Percentiles rank a stretch among this genome's conserved stretches.
These are phyloP conservation scores for Macrophya alboannulata DNA, from an alignment of 2,888 invertebrate species.

Conservation along the genomic window DNA sequence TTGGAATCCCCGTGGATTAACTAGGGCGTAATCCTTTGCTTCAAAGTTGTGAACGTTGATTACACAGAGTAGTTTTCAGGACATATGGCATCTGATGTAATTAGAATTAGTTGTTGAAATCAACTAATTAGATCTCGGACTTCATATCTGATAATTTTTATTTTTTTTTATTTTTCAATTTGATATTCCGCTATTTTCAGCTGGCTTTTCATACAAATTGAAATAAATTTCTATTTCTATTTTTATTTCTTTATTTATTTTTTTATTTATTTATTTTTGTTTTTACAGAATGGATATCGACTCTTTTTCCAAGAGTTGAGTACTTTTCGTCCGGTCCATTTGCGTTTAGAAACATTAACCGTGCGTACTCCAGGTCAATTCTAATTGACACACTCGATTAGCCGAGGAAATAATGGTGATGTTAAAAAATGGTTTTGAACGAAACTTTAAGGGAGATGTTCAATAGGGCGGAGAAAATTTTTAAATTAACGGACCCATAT, in stretches of 20 bases:
- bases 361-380: conserved; percentile 36
- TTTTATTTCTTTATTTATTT: neutral
- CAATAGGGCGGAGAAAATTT: neutral
- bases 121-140: neutral
- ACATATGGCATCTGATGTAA: conserved; percentile 23
- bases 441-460: neutral
- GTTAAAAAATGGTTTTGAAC: conserved; percentile 30
- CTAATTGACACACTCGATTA: conserved; percentile 52
- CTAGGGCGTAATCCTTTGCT: conserved; percentile 37
- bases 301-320: neutral
- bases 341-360: conserved; percentile 35
- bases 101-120: neutral
- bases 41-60: conserved; percentile 33
- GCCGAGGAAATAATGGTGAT: conserved; percentile 34
- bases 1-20: conserved; percentile 25
- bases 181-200: no score
- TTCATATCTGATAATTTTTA: neutral
- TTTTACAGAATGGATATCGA: conserved; percentile 5
- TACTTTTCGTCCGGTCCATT: conserved; percentile 10
- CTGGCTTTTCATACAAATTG: neutral
- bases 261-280: no score
- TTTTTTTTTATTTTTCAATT: neutral
- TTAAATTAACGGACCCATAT: neutral
- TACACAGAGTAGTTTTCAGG: conserved; percentile 21
- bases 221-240: neutral